Percentiles rank a stretch among this genome's conserved stretches.
These are phyloP conservation scores for Ptilodon capucinus DNA, from an alignment of 2,888 invertebrate genomes.

Conservation along the genomic window DNA sequence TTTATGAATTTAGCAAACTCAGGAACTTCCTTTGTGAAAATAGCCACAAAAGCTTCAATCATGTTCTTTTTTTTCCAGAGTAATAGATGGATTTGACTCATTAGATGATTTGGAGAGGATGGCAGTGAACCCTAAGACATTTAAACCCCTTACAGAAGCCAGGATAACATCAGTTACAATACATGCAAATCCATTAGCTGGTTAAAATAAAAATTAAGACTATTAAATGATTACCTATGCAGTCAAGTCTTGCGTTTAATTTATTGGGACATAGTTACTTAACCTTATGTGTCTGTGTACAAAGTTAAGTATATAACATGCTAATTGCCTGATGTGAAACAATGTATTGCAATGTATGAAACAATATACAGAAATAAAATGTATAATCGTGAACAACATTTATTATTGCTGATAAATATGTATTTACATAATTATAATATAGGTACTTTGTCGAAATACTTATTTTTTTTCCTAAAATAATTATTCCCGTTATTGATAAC, in stretches of 20 bases:
- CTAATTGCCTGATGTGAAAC: too few species aligned
- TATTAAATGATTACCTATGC: background rate
- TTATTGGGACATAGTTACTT: too few species aligned
- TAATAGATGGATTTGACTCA: constrained; percentile 98
- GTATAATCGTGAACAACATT: constrained; percentile 30
- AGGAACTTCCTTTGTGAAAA: too few species aligned
- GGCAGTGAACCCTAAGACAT: constrained; percentile 96
- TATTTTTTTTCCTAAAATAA: background rate
- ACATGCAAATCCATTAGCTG: constrained; percentile 98
- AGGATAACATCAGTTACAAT: constrained; percentile 95
- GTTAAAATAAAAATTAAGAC: constrained; percentile 53
- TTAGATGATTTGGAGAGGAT: constrained; percentile 98
- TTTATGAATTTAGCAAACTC: too few species aligned
- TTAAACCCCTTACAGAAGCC: constrained; percentile 92
- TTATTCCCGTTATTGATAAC: background rate
- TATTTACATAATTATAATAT: constrained; percentile 18
- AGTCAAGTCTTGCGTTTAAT: background rate
- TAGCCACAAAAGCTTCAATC: too few species aligned
- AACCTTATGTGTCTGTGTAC: too few species aligned
- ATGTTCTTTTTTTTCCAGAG: constrained; percentile 83
- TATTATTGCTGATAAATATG: constrained; percentile 36
- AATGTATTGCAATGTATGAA: too few species aligned
- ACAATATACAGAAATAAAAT: background rate
- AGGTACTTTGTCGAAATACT: background rate
- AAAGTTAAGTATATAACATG: too few species aligned